phyloP scores from a whole-genome alignment of 2,113 vertebrate genomes.

The Scomber japonicus region DNA sequence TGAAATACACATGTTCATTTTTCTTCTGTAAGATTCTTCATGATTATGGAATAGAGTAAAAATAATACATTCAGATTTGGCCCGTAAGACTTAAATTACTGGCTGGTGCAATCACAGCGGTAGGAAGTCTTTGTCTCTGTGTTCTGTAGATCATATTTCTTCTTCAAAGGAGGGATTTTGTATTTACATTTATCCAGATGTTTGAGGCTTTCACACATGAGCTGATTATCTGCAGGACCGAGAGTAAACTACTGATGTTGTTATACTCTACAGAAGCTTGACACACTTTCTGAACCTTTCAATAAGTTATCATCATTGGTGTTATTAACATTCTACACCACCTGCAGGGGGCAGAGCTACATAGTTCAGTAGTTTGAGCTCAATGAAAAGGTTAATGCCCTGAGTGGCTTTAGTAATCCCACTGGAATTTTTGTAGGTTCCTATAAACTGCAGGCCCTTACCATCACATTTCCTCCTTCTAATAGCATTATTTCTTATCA shows the following conservation, averaged over 20 bases:
- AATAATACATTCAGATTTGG: too few relatives aligned
- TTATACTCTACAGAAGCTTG: not conserved
- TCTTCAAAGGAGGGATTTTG: constrained; percentile 81
- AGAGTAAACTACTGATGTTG: constrained; percentile 8
- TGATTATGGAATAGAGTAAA: too few relatives aligned
- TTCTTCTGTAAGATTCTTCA: too few relatives aligned
- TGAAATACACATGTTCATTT: too few relatives aligned
- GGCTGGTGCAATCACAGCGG: constrained; percentile 87
- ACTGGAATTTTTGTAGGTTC: not conserved
- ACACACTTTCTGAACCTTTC: not conserved
- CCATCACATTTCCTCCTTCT: not conserved
- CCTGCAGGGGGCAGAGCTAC: not conserved
- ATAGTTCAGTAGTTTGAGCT: not conserved
- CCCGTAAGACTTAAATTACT: constrained; percentile 71
- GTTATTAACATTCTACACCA: not conserved
- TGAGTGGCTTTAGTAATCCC: not conserved
- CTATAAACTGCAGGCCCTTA: not conserved
- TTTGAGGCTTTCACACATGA: constrained; percentile 63
- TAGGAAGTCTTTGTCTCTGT: constrained; percentile 71
- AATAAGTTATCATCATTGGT: not conserved
- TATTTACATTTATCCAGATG: constrained; percentile 82
- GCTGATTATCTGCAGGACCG: constrained; percentile 42
- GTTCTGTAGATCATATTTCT: constrained; percentile 86
- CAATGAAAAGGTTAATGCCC: not conserved
- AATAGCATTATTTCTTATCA: too few relatives aligned